Percentiles rank a stretch among this genome's conserved stretches.
phyloP scores from a whole-genome alignment of 2,113 vertebrate genomes.

The Vulpes lagopus region DNA sequence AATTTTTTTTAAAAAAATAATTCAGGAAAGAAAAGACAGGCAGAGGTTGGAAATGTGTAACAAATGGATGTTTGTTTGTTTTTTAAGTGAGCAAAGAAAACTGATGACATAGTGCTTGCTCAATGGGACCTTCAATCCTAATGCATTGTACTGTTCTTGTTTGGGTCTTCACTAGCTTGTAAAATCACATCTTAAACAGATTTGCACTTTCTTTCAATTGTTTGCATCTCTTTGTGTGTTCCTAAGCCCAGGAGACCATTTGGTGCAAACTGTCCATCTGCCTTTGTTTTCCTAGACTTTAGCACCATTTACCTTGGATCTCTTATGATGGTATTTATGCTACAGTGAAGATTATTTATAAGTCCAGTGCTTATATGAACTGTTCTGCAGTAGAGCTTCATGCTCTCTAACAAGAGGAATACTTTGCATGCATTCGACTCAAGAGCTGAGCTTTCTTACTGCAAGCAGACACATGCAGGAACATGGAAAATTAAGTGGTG shows the following conservation, averaged over 20 bases:
- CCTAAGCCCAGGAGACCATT: constrained; percentile 61
- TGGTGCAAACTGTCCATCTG: constrained; percentile 76
- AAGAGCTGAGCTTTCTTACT: not conserved
- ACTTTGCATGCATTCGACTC: not conserved
- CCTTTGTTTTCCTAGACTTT: constrained; percentile 74
- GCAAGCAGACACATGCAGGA: not conserved
- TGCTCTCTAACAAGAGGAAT: not conserved
- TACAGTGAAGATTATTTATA: constrained; percentile 60
- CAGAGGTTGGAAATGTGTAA: not conserved
- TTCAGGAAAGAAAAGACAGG: not conserved
- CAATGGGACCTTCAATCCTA: not conserved
- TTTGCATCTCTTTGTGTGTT: constrained; percentile 32
- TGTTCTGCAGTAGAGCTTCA: not conserved
- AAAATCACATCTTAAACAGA: constrained; percentile 3
- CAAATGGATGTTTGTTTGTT: not conserved
- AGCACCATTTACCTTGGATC: constrained; percentile 66
- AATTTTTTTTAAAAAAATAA: not conserved
- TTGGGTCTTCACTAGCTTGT: not conserved
- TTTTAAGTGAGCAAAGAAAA: constrained; percentile 24
- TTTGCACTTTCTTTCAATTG: not conserved
- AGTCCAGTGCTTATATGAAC: not conserved
- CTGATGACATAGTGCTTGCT: rapidly evolving
- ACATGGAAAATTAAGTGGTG: not conserved
- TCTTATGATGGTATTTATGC: constrained; percentile 36
- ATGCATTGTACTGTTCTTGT: rapidly evolving